phyloP scores from a whole-genome alignment of 2,888 invertebrate genomes.

The Cenopis cana region DNA sequence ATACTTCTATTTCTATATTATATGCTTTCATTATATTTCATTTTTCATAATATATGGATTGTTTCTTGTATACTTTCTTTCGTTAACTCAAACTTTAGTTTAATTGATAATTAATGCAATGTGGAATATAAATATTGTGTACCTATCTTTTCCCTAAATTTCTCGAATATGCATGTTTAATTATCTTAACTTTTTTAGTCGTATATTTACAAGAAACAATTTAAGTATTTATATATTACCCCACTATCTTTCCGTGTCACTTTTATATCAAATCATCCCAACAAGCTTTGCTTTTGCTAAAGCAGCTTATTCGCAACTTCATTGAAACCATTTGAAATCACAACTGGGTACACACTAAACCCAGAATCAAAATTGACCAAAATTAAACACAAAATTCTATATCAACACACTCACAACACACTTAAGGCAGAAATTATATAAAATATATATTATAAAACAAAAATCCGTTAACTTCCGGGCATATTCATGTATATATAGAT shows the following conservation, averaged over 20 bases:
- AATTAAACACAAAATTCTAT: constrained; percentile 51
- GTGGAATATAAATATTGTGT: background rate
- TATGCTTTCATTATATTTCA: constrained; percentile 43
- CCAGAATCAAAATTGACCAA: constrained; percentile 47
- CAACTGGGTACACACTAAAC: constrained; percentile 49
- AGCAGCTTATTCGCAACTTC: constrained; percentile 73
- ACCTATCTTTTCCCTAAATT: too few species aligned
- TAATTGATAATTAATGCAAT: constrained; percentile 1
- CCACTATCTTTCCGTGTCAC: constrained; percentile 7
- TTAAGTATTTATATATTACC: constrained; percentile 15
- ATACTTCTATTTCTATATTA: constrained; percentile 35
- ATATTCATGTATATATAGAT: constrained; percentile 47
- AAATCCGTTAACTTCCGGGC: constrained; percentile 73
- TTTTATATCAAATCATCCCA: constrained; percentile 45
- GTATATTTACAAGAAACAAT: constrained; percentile 40
- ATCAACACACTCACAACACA: constrained; percentile 52
- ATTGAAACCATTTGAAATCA: constrained; percentile 51
- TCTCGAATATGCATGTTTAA: constrained; percentile 21
- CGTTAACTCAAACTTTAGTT: constrained; percentile 13
- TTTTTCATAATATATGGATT: constrained; percentile 33
- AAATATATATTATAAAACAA: constrained; percentile 5
- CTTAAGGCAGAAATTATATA: constrained; percentile 45
- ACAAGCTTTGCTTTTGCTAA: constrained; percentile 76
- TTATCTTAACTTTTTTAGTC: background rate
- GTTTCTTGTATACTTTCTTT: constrained; percentile 39